Evolutionary conservation across 2,888 invertebrate genomes (phyloP).

Genomic region (Melanophora roralis): DNA sequence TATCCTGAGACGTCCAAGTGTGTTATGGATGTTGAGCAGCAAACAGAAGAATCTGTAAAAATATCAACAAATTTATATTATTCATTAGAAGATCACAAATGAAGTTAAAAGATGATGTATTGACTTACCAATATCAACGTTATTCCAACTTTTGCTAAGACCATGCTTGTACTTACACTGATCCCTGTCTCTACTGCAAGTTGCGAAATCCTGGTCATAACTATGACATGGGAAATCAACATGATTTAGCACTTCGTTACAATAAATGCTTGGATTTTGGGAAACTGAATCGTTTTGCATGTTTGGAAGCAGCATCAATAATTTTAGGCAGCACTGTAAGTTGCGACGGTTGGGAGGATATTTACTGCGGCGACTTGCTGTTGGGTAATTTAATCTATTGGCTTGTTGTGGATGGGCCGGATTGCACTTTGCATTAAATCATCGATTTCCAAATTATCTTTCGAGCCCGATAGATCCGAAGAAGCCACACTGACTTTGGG

Average conservation of each 20-base stretch:
- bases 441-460: conserved; percentile 77
- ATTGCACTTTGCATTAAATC: conserved; percentile 77
- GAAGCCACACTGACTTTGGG: conserved; percentile 55
- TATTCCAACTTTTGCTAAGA: conserved; percentile 75
- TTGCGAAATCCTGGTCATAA: conserved; percentile 75
- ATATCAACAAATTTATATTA: neutral
- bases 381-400: conserved; percentile 64
- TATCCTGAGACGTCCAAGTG: conserved; percentile 77
- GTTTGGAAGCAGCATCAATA: conserved; percentile 73
- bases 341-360: conserved; percentile 77
- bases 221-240: conserved; percentile 64
- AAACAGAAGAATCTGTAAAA: conserved; percentile 73
- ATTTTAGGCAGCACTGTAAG: conserved; percentile 77
- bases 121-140: conserved; percentile 74
- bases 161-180: conserved; percentile 74
- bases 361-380: conserved; percentile 65
- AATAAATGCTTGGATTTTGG: conserved; percentile 53
- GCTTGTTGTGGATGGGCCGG: conserved; percentile 60
- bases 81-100: too few relatives aligned
- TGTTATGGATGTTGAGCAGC: conserved; percentile 69
- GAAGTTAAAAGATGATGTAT: too few relatives aligned
- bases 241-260: too few relatives aligned
- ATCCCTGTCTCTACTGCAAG: conserved; percentile 68
- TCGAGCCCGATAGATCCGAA: conserved; percentile 66
- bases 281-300: conserved; percentile 73